Evolutionary conservation across 2,113 vertebrate genomes (phyloP).

Genomic region (Crocuta crocuta): DNA sequence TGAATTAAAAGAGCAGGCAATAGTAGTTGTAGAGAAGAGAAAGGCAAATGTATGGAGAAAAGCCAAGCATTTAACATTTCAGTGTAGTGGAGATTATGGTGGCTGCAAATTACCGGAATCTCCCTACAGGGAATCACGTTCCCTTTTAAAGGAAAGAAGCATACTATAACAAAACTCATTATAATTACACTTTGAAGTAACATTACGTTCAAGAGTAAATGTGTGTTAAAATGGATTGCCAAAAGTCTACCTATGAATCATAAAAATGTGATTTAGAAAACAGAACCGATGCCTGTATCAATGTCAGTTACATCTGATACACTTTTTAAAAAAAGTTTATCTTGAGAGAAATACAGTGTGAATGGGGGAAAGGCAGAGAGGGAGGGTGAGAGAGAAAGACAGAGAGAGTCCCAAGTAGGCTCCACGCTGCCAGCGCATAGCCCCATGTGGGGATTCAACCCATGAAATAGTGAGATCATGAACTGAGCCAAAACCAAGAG

Average conservation of each 20-base stretch:
- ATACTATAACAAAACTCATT: constrained; percentile 86
- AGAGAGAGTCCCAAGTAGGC: no score
- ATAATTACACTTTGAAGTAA: constrained; percentile 79
- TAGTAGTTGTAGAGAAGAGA: constrained; percentile 72
- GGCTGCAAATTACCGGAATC: constrained; percentile 87
- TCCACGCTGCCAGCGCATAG: no score
- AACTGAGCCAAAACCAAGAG: no score
- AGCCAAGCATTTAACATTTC: constrained; percentile 88
- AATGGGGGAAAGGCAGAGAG: no score
- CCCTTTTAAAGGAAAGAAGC: constrained; percentile 87
- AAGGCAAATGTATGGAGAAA: constrained; percentile 83
- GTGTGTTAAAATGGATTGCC: constrained; percentile 72
- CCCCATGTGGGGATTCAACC: no score
- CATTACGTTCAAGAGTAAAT: constrained; percentile 81
- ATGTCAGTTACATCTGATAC: constrained; percentile 49
- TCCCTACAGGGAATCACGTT: constrained; percentile 88
- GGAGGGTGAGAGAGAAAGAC: no score
- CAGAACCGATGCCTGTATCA: constrained; percentile 12
- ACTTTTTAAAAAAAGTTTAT: not conserved
- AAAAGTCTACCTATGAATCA: constrained; percentile 52
- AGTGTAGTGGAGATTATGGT: constrained; percentile 83
- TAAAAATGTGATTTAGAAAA: constrained; percentile 79
- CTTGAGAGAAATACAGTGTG: no score
- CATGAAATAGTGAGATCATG: no score
- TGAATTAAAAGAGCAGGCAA: constrained; percentile 80